Conservation (phyloP, 2,113 vertebrate genomes). For the Anhinga rufa region DNA sequence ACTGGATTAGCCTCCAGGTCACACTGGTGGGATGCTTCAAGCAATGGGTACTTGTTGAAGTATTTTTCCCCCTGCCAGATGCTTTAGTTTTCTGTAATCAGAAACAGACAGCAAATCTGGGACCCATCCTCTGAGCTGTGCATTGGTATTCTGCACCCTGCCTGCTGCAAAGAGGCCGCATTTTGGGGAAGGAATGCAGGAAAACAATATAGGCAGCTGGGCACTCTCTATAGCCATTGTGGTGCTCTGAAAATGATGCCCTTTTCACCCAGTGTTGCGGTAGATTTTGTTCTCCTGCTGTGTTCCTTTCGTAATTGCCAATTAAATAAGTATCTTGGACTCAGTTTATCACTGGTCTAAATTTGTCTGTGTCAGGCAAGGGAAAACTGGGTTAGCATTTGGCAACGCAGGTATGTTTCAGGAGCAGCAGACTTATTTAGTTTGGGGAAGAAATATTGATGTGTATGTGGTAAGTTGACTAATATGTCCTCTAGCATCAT, state of each 20-base stretch:
- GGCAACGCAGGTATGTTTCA: neutral
- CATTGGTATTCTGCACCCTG: neutral
- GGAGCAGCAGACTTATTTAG: neutral
- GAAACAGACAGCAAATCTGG: neutral
- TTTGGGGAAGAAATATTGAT: neutral
- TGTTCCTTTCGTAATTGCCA: neutral
- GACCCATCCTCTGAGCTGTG: neutral
- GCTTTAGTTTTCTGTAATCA: neutral
- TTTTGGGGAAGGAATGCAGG: neutral
- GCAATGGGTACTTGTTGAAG: neutral
- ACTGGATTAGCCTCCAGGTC: neutral
- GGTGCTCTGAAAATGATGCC: neutral
- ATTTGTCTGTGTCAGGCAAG: neutral
- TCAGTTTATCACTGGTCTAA: neutral
- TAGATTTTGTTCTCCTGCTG: neutral
- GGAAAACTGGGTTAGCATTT: conserved; percentile 9
- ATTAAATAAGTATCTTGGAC: neutral
- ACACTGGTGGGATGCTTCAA: neutral
- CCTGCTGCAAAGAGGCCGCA: neutral
- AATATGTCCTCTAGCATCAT: neutral
- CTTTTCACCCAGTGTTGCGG: neutral
- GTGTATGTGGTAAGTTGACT: neutral
- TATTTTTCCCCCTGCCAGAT: neutral
- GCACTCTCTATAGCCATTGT: neutral
- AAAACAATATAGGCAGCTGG: neutral